phyloP scores from a whole-genome alignment of 2,113 vertebrate species.

The Xerus inauris region DNA sequence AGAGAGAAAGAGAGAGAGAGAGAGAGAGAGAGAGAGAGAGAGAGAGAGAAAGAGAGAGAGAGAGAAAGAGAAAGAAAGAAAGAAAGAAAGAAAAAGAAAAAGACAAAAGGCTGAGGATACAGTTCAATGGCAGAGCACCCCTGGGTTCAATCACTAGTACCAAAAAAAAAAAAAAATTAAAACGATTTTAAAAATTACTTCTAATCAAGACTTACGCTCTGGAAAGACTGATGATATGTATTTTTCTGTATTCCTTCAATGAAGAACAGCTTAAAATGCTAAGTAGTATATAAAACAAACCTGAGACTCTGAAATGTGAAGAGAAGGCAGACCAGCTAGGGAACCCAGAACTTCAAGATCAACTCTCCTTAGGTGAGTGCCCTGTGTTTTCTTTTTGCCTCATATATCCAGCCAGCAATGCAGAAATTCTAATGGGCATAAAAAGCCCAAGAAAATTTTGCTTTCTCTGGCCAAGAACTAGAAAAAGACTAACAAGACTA shows the following conservation, averaged over 20 bases:
- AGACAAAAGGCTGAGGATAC: not conserved
- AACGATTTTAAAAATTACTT: not conserved
- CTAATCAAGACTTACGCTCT: not conserved
- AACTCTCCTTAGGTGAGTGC: not conserved
- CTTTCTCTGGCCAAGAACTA: not conserved
- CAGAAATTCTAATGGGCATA: not conserved
- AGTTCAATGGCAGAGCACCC: not conserved
- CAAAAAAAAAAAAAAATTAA: not conserved
- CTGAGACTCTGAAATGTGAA: not conserved
- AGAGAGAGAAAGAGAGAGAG: too few relatives aligned
- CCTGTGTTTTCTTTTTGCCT: not conserved
- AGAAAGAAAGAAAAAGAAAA: too few relatives aligned
- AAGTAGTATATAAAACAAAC: constrained; percentile 20
- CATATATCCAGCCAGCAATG: not conserved
- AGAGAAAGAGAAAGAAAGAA: too few relatives aligned
- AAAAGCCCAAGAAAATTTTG: constrained; percentile 7
- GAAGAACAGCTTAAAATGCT: not conserved
- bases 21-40: too few relatives aligned
- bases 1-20: too few relatives aligned
- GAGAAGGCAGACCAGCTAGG: not conserved
- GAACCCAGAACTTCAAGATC: not conserved
- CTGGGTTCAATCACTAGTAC: not conserved
- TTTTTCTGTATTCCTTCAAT: not conserved
- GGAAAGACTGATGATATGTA: not conserved
- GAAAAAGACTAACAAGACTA: not conserved